Percentiles rank a stretch among this genome's conserved stretches.
phyloP scores from a whole-genome alignment of 2,888 invertebrate genomes.

The Dicyrtoma fusca region DNA sequence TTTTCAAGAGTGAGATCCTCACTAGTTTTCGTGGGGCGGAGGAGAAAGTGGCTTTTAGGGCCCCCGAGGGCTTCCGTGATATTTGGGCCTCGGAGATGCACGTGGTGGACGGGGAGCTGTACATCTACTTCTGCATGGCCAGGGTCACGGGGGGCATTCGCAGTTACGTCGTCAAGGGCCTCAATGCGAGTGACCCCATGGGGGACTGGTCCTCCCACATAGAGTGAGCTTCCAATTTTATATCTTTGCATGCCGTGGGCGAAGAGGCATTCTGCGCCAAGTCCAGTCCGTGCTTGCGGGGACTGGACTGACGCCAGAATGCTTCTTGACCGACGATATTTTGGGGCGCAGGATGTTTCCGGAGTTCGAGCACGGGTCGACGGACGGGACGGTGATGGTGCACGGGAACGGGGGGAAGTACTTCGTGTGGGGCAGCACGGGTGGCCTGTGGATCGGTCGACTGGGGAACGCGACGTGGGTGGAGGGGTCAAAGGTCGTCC shows the following conservation, averaged over 20 bases:
- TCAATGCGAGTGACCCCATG: conserved; percentile 24
- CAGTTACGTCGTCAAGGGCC: conserved; percentile 13
- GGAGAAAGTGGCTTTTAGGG: conserved; percentile 30
- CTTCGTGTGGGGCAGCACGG: conserved; percentile 37
- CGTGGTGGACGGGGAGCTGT: conserved; percentile 27
- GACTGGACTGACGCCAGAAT: background rate
- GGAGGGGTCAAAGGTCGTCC: conserved; percentile 20
- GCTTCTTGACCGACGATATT: background rate
- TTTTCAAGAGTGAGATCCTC: conserved; percentile 39
- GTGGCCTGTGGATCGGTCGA: conserved; percentile 38
- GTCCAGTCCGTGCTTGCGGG: too few species aligned
- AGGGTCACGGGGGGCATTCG: background rate
- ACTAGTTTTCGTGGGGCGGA: conserved; percentile 40
- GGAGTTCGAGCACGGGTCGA: conserved; percentile 16
- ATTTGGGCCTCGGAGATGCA: conserved; percentile 42
- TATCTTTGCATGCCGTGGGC: too few species aligned
- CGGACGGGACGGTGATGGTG: conserved; percentile 24
- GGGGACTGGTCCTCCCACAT: conserved; percentile 1
- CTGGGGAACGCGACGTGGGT: conserved; percentile 29
- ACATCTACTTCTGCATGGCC: conserved; percentile 35
- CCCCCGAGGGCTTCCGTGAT: conserved; percentile 38
- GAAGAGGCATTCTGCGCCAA: too few species aligned
- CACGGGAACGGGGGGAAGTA: conserved; percentile 29
- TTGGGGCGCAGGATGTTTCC: background rate
- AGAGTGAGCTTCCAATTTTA: background rate